Percentiles rank a stretch among this genome's conserved stretches.
phyloP scores from a whole-genome alignment of 2,888 invertebrate species.

The Tupiocoris notatus region DNA sequence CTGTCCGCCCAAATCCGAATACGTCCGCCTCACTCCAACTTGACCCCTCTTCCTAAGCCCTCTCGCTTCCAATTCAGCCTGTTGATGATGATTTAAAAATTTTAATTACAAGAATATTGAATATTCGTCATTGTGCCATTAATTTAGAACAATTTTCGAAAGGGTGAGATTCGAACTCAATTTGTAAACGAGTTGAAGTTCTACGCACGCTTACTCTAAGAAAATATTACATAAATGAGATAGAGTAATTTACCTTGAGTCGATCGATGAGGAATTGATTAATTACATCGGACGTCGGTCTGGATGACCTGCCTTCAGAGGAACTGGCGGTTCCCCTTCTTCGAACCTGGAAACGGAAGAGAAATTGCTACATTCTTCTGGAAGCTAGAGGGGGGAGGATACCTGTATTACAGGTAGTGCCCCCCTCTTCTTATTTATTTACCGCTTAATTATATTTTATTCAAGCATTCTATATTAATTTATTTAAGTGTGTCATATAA shows the following conservation, averaged over 20 bases:
- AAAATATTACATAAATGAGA: background rate
- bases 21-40: conserved; percentile 59
- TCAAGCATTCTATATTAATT: too few relatives aligned
- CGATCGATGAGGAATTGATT: conserved; percentile 62
- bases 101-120: background rate
- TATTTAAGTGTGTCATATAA: too few relatives aligned
- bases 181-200: background rate
- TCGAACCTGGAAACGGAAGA: conserved; percentile 47
- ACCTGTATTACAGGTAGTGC: too few relatives aligned
- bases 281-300: conserved; percentile 62
- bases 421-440: too few relatives aligned
- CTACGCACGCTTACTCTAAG: background rate
- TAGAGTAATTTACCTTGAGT: conserved; percentile 57
- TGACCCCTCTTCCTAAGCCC: conserved; percentile 52
- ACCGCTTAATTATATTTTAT: too few relatives aligned
- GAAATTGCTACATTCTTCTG: too few relatives aligned
- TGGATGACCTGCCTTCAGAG: conserved; percentile 53
- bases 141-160: background rate
- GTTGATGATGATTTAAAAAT: conserved; percentile 17
- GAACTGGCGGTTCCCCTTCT: conserved; percentile 53
- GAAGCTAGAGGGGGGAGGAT: too few relatives aligned
- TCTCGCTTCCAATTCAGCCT: conserved; percentile 60
- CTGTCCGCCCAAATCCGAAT: conserved; percentile 62
- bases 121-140: background rate
- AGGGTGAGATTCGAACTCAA: background rate